Conservation (phyloP, 1,140 invertebrate species). For the Arctopsyche grandis region DNA sequence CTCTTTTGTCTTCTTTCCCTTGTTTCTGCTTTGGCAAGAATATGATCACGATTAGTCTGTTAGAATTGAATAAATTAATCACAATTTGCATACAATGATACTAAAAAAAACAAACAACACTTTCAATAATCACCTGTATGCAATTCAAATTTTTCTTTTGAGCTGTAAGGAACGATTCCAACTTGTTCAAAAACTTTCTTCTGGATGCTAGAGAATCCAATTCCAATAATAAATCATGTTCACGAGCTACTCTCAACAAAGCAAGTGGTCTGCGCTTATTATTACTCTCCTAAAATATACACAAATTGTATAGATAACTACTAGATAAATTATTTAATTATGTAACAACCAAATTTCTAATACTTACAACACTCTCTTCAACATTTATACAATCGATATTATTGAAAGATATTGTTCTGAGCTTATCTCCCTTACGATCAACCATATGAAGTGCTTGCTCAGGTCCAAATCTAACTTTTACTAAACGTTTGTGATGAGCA, state of each 20-base stretch:
- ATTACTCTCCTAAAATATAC: conserved; percentile 70
- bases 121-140: conserved; percentile 66
- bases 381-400: conserved; percentile 81
- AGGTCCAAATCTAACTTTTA: conserved; percentile 89
- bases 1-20: conserved; percentile 93
- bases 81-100: neutral
- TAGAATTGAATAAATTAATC: conserved; percentile 15
- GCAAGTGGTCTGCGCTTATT: conserved; percentile 85
- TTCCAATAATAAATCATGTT: conserved; percentile 97
- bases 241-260: conserved; percentile 85
- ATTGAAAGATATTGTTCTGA: conserved; percentile 82
- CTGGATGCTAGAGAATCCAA: conserved; percentile 84
- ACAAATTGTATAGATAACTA: conserved; percentile 19
- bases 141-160: conserved; percentile 84
- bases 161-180: conserved; percentile 84
- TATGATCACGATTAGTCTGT: conserved; percentile 78
- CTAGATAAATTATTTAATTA: neutral
- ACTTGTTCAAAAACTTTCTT: conserved; percentile 89
- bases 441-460: conserved; percentile 85
- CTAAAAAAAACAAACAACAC: neutral
- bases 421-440: conserved; percentile 88
- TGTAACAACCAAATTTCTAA: neutral
- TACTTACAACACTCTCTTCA: conserved; percentile 76
- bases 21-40: conserved; percentile 94
- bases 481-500: conserved; percentile 89